Conservation (phyloP, 2,113 vertebrate species). For the Archocentrus centrarchus region DNA sequence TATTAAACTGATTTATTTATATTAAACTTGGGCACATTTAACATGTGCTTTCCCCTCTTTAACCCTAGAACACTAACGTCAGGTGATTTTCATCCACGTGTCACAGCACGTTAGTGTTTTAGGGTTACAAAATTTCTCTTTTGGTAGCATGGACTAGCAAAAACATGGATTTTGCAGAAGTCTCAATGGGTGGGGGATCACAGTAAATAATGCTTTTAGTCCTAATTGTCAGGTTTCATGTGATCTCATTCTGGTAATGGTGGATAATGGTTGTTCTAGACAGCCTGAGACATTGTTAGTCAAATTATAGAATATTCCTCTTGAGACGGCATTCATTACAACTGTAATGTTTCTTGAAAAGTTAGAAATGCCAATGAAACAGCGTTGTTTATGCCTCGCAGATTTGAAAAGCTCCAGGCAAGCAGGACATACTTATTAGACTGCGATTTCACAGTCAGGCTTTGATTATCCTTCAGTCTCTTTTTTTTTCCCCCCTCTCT, state of each 20-base stretch:
- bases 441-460: constrained; percentile 9
- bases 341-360: constrained; percentile 43
- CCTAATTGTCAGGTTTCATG: constrained; percentile 9
- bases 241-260: constrained; percentile 33
- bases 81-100: no score
- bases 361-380: constrained; percentile 30
- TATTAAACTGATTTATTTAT: neutral
- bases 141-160: neutral
- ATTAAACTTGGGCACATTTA: neutral
- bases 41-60: neutral
- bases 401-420: constrained; percentile 38
- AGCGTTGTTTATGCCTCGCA: constrained; percentile 32
- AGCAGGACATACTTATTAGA: constrained; percentile 16
- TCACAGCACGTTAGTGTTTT: no score
- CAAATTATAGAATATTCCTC: constrained; percentile 26
- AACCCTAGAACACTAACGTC: no score
- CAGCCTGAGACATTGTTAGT: constrained; percentile 20
- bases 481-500: neutral
- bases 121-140: neutral
- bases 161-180: neutral
- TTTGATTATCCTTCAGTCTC: constrained; percentile 38
- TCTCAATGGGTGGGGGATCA: neutral
- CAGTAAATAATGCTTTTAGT: constrained; percentile 7
- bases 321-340: constrained; percentile 20
- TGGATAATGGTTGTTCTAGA: constrained; percentile 34